Percentiles rank a stretch among this genome's conserved stretches.
Evolutionary conservation across 2,888 invertebrate genomes (phyloP).

Genomic region (Acleris emargana): DNA sequence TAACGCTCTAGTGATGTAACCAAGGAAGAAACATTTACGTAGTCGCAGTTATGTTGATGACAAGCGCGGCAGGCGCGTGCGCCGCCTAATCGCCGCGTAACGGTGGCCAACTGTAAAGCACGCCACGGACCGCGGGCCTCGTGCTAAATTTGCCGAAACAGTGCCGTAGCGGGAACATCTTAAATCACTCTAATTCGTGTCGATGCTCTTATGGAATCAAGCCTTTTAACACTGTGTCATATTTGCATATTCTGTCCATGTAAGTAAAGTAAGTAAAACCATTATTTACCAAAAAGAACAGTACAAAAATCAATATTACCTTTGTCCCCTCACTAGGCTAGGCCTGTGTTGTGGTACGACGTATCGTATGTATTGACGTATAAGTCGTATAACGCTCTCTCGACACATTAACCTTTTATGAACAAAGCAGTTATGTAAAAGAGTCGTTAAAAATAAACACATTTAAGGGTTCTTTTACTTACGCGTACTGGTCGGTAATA

Average conservation of each 20-base stretch:
- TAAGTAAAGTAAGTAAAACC: no score
- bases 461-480: no score
- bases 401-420: no score
- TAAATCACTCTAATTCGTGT: constrained; percentile 69
- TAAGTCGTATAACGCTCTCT: no score
- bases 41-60: constrained; percentile 49
- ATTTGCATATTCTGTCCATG: constrained; percentile 16
- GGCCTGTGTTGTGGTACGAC: no score
- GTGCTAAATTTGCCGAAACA: constrained; percentile 84
- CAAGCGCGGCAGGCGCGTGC: constrained; percentile 61
- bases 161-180: constrained; percentile 76
- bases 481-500: no score
- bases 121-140: constrained; percentile 76
- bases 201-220: constrained; percentile 52
- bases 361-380: no score
- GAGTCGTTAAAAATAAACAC: no score
- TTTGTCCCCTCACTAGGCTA: no score
- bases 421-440: no score
- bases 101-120: constrained; percentile 82
- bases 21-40: constrained; percentile 32
- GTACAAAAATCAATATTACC: no score
- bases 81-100: constrained; percentile 78
- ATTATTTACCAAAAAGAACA: no score
- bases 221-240: constrained; percentile 40
- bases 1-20: neutral